These are phyloP conservation scores for Sparidentex hasta DNA, from an alignment of 2,797 vertebrate species.

Conservation along the genomic window DNA sequence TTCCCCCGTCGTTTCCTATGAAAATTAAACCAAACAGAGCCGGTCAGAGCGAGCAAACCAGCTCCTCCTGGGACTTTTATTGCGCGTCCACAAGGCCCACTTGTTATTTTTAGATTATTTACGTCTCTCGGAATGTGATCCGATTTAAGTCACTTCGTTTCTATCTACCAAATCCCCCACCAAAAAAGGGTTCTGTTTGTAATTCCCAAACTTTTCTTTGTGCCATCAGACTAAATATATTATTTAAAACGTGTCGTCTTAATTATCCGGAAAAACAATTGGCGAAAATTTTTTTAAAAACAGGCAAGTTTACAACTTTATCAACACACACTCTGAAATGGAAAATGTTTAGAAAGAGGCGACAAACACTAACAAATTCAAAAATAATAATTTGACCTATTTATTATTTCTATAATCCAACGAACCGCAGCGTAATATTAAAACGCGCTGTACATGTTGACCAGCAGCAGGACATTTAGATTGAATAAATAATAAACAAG, in stretches of 20 bases:
- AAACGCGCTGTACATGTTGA: conserved; percentile 7
- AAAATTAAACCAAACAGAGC: conserved; percentile 77
- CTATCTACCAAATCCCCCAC: neutral
- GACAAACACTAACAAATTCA: neutral
- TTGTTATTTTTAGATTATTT: conserved; percentile 42
- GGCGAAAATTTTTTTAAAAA: neutral
- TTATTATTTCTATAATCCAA: neutral
- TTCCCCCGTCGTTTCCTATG: conserved; percentile 95
- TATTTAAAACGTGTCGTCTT: neutral
- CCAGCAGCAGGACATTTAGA: conserved; percentile 3
- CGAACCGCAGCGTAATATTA: neutral
- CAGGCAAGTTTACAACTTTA: conserved; percentile 3
- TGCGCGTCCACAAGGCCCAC: conserved; percentile 39
- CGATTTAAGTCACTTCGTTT: conserved; percentile 30
- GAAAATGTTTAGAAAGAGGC: neutral
- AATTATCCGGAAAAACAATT: neutral
- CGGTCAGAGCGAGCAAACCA: conserved; percentile 57
- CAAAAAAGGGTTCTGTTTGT: neutral
- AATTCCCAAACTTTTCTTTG: conserved; percentile 1
- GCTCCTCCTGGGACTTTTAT: conserved; percentile 65
- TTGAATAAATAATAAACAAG: conserved; percentile 47
- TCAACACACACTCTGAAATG: neutral
- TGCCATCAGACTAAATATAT: conserved; percentile 7
- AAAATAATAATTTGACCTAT: neutral
- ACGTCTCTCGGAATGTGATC: conserved; percentile 12